phyloP scores from a whole-genome alignment of 1,140 invertebrate genomes.

The Drosophila mojavensis region DNA sequence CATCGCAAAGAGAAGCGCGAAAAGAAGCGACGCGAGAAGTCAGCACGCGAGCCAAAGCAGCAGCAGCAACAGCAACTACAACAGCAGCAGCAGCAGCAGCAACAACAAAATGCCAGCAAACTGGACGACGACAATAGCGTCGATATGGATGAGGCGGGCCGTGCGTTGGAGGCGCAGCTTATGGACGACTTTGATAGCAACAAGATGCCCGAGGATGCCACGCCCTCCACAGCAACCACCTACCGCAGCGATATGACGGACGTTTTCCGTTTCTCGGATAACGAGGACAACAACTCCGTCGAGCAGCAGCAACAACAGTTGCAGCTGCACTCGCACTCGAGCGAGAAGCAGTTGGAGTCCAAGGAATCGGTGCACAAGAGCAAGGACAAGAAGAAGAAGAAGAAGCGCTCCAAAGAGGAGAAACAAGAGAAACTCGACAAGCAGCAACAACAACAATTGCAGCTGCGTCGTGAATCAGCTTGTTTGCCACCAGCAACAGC shows the following conservation, averaged over 20 bases:
- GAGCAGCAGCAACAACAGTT: constrained; percentile 30
- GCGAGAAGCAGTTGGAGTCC: constrained; percentile 49
- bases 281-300: constrained; percentile 83
- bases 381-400: constrained; percentile 92
- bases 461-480: constrained; percentile 86
- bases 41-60: constrained; percentile 48
- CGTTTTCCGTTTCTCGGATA: constrained; percentile 85
- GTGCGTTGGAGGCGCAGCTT: constrained; percentile 91
- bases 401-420: constrained; percentile 92
- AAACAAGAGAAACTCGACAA: constrained; percentile 87
- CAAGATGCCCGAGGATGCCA: constrained; percentile 74
- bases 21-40: constrained; percentile 88
- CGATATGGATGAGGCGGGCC: constrained; percentile 91
- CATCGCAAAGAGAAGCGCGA: constrained; percentile 87
- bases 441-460: constrained; percentile 86
- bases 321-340: constrained; percentile 37
- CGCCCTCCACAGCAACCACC: constrained; percentile 75
- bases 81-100: constrained; percentile 43
- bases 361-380: constrained; percentile 84
- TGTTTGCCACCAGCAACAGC: constrained; percentile 6
- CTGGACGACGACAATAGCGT: constrained; percentile 90
- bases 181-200: constrained; percentile 86
- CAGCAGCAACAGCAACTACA: constrained; percentile 60
- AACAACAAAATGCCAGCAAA: constrained; percentile 66
- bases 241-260: constrained; percentile 82